Evolutionary conservation across 2,888 invertebrate species (phyloP).

Genomic region (Diachrysia chrysitis): DNA sequence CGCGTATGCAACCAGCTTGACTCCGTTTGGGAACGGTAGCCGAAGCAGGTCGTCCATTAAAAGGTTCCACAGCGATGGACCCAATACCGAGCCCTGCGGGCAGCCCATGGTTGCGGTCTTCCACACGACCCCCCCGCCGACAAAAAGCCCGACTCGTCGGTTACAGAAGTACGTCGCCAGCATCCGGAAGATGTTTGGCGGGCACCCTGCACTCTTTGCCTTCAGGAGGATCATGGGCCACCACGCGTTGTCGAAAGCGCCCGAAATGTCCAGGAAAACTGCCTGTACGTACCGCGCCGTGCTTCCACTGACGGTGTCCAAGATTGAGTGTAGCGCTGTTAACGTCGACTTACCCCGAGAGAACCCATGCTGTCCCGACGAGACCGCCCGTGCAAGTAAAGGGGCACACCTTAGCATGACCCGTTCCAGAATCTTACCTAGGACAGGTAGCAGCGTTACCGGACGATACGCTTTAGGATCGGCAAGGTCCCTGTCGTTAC

Average conservation of each 20-base stretch:
- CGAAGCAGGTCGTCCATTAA: conserved; percentile 54
- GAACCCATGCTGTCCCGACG: conserved; percentile 62
- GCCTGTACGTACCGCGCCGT: conserved; percentile 48
- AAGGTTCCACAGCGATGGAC: conserved; percentile 54
- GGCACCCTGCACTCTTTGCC: conserved; percentile 50
- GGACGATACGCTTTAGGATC: conserved; percentile 62
- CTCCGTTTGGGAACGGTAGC: conserved; percentile 42
- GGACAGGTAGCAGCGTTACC: conserved; percentile 57
- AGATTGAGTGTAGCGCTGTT: conserved; percentile 42
- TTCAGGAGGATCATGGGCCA: conserved; percentile 65
- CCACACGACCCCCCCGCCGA: conserved; percentile 35
- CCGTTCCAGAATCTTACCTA: conserved; percentile 64
- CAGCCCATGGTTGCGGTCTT: conserved; percentile 53
- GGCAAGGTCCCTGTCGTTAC: conserved; percentile 43
- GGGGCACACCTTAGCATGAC: conserved; percentile 51
- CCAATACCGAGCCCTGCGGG: conserved; percentile 57
- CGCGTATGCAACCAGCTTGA: conserved; percentile 49
- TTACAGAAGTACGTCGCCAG: conserved; percentile 53
- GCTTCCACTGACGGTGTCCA: neutral
- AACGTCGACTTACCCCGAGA: conserved; percentile 54
- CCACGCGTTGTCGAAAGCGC: conserved; percentile 65
- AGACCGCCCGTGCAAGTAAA: conserved; percentile 10
- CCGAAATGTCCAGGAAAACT: conserved; percentile 60
- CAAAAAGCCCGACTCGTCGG: conserved; percentile 43
- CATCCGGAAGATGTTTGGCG: conserved; percentile 57